These are phyloP conservation scores for Bungarus multicinctus DNA, from an alignment of 2,113 vertebrate genomes.

Conservation along the genomic window DNA sequence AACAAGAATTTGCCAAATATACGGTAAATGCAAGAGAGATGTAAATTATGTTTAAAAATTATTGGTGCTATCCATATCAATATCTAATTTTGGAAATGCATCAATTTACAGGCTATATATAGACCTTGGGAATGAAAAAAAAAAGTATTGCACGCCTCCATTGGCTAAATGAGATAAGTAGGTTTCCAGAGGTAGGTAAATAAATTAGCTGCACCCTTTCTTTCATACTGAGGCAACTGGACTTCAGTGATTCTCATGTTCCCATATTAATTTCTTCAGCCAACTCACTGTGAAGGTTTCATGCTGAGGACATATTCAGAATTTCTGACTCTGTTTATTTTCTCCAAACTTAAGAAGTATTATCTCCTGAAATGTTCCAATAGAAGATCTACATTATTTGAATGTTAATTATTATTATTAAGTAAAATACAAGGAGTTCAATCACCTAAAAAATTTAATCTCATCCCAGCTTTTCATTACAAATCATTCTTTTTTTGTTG, in stretches of 20 bases:
- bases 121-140: background rate
- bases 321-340: background rate
- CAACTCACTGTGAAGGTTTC: background rate
- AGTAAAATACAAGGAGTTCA: slow-evolving; percentile 30
- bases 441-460: slow-evolving; percentile 33
- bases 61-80: background rate
- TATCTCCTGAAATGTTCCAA: background rate
- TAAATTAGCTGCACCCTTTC: background rate
- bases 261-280: background rate
- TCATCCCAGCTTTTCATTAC: slow-evolving; percentile 37
- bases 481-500: slow-evolving; percentile 36
- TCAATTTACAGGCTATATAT: background rate
- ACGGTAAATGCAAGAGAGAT: background rate
- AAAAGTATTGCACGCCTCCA: background rate
- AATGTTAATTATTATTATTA: slow-evolving; percentile 27
- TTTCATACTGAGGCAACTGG: background rate
- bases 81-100: background rate
- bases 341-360: background rate
- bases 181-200: background rate
- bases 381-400: background rate
- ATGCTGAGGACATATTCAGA: slow-evolving; percentile 5
- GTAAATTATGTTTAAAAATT: background rate
- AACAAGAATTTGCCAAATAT: background rate
- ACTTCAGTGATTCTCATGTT: background rate
- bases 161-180: background rate